Evolutionary conservation across 1,140 invertebrate genomes (phyloP).

Genomic region (Ceratina australensis): DNA sequence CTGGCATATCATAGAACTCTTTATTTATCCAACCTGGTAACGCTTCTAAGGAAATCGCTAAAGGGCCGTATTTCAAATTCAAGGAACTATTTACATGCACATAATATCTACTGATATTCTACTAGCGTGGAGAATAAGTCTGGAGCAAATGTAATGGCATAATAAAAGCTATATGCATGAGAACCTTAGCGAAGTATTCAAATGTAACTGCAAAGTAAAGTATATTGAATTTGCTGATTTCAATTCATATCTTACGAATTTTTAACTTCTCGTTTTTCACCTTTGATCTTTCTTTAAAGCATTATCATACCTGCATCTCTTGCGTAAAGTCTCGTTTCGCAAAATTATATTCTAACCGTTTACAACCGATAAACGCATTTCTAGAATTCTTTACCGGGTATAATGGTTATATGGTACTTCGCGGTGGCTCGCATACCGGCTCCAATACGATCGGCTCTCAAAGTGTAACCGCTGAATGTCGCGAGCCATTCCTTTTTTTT

Average conservation of each 20-base stretch:
- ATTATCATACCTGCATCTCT: too few relatives aligned
- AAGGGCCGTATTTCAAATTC: slow-evolving; percentile 18
- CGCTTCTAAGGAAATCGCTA: slow-evolving; percentile 28
- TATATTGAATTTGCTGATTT: too few relatives aligned
- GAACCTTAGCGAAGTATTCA: not conserved
- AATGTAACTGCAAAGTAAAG: too few relatives aligned
- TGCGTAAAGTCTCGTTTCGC: too few relatives aligned
- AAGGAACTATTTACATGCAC: slow-evolving; percentile 28
- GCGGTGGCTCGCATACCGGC: too few relatives aligned
- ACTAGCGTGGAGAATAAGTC: not conserved
- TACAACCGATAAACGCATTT: too few relatives aligned
- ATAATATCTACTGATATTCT: slow-evolving; percentile 24
- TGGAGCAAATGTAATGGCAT: not conserved
- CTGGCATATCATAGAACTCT: slow-evolving; percentile 13
- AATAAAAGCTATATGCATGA: not conserved
- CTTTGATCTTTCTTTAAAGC: too few relatives aligned
- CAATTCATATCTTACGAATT: not conserved
- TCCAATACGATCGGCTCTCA: not conserved
- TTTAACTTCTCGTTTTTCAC: not conserved
- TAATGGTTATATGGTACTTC: too few relatives aligned
- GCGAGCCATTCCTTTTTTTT: not conserved
- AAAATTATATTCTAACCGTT: too few relatives aligned
- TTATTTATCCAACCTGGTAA: slow-evolving; percentile 47
- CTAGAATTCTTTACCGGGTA: too few relatives aligned
- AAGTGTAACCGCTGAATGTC: not conserved